A percentile compares a stretch with the other conserved stretches of the same genome.
Conservation (phyloP, 2,888 invertebrate genomes). For the Drosophila dives region DNA sequence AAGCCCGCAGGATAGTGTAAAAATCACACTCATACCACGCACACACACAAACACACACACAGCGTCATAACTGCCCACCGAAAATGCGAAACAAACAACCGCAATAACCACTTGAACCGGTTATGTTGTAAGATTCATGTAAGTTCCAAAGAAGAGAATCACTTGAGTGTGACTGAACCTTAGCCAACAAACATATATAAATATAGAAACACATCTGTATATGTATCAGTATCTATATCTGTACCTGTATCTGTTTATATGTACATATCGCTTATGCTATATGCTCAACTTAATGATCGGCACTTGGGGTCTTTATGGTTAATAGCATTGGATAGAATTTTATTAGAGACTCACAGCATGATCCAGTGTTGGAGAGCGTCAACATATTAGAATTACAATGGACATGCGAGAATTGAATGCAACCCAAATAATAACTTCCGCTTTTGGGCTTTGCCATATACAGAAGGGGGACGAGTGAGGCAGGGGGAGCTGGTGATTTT, state of each 20-base stretch:
- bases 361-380: constrained; percentile 33
- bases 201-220: constrained; percentile 3
- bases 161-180: constrained; percentile 76
- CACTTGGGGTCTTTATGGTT: constrained; percentile 33
- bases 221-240: constrained; percentile 6
- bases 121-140: constrained; percentile 74
- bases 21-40: constrained; percentile 38
- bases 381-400: constrained; percentile 71
- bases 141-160: constrained; percentile 70
- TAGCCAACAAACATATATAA: constrained; percentile 30
- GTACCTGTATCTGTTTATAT: constrained; percentile 9
- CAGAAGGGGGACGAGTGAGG: constrained; percentile 3
- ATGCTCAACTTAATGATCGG: constrained; percentile 52
- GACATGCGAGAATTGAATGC: constrained; percentile 48
- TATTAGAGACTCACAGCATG: constrained; percentile 32
- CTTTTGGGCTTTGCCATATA: constrained; percentile 48
- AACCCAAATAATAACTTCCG: constrained; percentile 74
- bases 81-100: constrained; percentile 65
- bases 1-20: constrained; percentile 67
- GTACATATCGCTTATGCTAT: constrained; percentile 16
- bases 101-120: constrained; percentile 67
- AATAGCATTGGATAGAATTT: constrained; percentile 53
- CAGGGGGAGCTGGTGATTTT: constrained; percentile 35
- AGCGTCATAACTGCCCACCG: constrained; percentile 57
- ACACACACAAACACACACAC: constrained; percentile 23